Evolutionary conservation across 35 echinoderm and acorn worm species (phyloP).

Genomic region (Antedon bifida): DNA sequence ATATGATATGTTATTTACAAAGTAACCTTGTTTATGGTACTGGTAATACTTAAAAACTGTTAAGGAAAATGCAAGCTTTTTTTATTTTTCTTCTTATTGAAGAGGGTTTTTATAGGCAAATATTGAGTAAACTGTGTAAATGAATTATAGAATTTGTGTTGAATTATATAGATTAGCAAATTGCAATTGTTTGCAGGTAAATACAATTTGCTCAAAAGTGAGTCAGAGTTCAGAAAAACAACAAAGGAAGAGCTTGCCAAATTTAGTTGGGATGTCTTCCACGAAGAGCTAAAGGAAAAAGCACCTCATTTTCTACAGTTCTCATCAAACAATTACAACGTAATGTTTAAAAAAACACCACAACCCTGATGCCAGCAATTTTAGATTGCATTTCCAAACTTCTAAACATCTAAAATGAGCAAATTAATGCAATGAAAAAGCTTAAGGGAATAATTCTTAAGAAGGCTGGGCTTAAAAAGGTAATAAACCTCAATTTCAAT

Average conservation of each 20-base stretch:
- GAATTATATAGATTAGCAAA: no score
- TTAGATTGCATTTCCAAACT: background rate
- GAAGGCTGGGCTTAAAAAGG: background rate
- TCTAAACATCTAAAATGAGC: background rate
- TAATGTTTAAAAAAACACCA: background rate
- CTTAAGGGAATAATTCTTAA: background rate
- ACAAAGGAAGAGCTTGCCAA: background rate
- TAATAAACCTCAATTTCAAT: no score
- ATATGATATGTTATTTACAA: no score
- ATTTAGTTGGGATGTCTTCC: background rate
- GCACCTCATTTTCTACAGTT: background rate
- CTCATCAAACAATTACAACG: background rate
- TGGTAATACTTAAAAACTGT: no score
- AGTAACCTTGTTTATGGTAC: no score
- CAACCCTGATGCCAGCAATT: background rate
- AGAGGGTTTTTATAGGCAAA: background rate
- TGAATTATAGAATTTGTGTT: no score
- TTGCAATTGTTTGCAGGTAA: background rate
- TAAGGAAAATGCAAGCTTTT: background rate
- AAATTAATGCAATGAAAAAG: background rate
- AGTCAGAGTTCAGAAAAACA: background rate
- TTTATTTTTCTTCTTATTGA: background rate
- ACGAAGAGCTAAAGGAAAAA: background rate
- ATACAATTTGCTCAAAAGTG: background rate
- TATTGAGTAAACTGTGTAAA: background rate